Base-by-base conservation (phyloP, 2,113 vertebrate genomes). In the Trichechus manatus region DNA sequence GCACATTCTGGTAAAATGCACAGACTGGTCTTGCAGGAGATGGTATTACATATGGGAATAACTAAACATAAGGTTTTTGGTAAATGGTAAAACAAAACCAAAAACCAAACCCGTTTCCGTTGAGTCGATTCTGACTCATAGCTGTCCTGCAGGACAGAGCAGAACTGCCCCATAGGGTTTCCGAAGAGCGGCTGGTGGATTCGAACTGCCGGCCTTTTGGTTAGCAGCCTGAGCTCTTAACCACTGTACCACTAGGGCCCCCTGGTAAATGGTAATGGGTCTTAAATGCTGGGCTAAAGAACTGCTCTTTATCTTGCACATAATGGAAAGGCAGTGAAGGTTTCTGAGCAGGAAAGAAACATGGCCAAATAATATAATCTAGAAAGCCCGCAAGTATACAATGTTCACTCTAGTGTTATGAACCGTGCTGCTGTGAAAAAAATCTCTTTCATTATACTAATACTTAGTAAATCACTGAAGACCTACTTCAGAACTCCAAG, bases 401-500 rank as follows among this genome's bases (percentile, higher is more conserved):
- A 14, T 3, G 1, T n/a, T 90, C 87, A 42, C 53, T 56, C 39
- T 10, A 15, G 87, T 50, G 61, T 81, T 90, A 78, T 33, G 50
- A 96, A 77, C 86, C 75, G 36, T 56, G 93, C 87, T 6, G 33
- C 86, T 93, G 83, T 78, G 79, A 59, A 82, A 39, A 96, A 84
- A 81, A 68, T 31, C 79, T 77, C 83, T 97, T 96, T 96, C 94
- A 97, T 97, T 96, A 82, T 61, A 70, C 85, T 88, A 95, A 91
- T 97, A 96, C 86, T 97, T 87, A 75, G 95, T 95, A 83, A 97
- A 95, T 98, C 94, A 91, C 97, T 29, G 44, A 97, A 94, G 94
- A 94, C 92, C 86, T 84, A 95, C 96, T 98, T 96, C 95, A 92
- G 94, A 98, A 95, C 97, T 98, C 94, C 96, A 97, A 97, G 95